These are phyloP conservation scores for Lacanobia wlatinum DNA, from an alignment of 2,888 invertebrate species.

Conservation along the genomic window DNA sequence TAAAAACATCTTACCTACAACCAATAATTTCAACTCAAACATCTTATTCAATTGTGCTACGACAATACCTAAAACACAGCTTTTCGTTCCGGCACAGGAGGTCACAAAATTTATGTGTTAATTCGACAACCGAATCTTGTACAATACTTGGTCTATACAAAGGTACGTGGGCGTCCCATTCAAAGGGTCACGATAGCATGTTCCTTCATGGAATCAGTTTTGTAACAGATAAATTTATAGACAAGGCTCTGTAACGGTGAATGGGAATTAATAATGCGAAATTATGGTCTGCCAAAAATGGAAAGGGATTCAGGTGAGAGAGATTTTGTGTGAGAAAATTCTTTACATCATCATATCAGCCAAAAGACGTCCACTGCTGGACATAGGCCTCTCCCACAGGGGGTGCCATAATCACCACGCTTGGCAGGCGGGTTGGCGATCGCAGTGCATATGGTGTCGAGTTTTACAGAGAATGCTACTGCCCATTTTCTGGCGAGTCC, in stretches of 20 bases:
- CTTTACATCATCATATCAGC: no score
- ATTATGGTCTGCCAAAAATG: slow-evolving; percentile 27
- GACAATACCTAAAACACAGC: slow-evolving; percentile 14
- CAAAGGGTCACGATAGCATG: slow-evolving; percentile 74
- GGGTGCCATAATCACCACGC: no score
- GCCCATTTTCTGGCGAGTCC: no score
- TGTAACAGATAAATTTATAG: slow-evolving; percentile 70
- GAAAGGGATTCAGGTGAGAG: not conserved
- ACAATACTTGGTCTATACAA: slow-evolving; percentile 61
- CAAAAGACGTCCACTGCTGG: no score
- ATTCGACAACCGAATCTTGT: slow-evolving; percentile 63
- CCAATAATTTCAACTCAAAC: slow-evolving; percentile 40
- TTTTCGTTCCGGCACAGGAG: slow-evolving; percentile 19
- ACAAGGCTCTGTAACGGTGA: slow-evolving; percentile 60
- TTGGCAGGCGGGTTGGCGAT: no score
- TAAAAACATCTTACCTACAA: slow-evolving; percentile 19
- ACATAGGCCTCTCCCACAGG: no score
- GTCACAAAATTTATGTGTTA: slow-evolving; percentile 60
- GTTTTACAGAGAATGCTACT: no score
- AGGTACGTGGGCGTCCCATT: slow-evolving; percentile 73
- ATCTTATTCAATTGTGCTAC: slow-evolving; percentile 49
- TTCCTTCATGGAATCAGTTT: slow-evolving; percentile 62
- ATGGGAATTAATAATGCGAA: slow-evolving; percentile 44
- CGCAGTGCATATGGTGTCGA: no score
- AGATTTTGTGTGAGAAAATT: slow-evolving; percentile 16